phyloP scores from a whole-genome alignment of 2,113 vertebrate genomes.

The Cynoglossus semilaevis region DNA sequence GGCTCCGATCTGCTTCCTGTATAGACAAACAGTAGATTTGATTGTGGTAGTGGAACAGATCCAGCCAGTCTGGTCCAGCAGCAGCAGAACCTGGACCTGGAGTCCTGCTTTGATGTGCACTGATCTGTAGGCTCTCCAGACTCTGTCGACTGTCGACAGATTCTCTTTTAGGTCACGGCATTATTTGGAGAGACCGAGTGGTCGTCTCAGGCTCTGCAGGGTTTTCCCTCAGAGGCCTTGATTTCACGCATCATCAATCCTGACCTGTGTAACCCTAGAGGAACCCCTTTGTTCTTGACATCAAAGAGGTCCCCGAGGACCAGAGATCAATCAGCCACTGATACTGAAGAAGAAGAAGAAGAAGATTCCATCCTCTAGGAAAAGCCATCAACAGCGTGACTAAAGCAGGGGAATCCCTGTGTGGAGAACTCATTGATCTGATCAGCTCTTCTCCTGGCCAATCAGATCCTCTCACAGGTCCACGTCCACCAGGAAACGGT shows the following conservation, averaged over 20 bases:
- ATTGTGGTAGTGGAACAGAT: not conserved
- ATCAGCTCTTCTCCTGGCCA: slow-evolving; percentile 29
- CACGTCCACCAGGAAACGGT: no score
- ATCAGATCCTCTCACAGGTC: not conserved
- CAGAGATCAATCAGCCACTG: slow-evolving; percentile 56
- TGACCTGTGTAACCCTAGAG: slow-evolving; percentile 62
- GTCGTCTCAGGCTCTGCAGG: slow-evolving; percentile 17
- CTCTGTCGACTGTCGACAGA: not conserved
- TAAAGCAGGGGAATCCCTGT: slow-evolving; percentile 33
- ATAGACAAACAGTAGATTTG: slow-evolving; percentile 10
- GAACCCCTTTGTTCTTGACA: slow-evolving; percentile 53
- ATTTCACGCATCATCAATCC: slow-evolving; percentile 62
- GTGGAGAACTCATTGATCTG: slow-evolving; percentile 36
- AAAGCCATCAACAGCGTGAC: slow-evolving; percentile 46
- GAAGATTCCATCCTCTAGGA: slow-evolving; percentile 31
- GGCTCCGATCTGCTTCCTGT: slow-evolving; percentile 26
- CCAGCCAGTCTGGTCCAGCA: not conserved
- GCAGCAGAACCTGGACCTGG: not conserved
- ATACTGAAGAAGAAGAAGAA: slow-evolving; percentile 31
- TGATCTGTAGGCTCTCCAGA: slow-evolving; percentile 1
- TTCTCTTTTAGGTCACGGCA: not conserved
- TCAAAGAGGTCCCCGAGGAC: slow-evolving; percentile 52
- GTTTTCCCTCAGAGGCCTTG: slow-evolving; percentile 26
- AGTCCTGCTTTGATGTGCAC: slow-evolving; percentile 25
- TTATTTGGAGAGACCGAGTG: slow-evolving; percentile 5